Percentiles rank a stretch among this genome's conserved stretches.
phyloP scores from a whole-genome alignment of 1,140 invertebrate species.

The Leguminivora glycinivorella region DNA sequence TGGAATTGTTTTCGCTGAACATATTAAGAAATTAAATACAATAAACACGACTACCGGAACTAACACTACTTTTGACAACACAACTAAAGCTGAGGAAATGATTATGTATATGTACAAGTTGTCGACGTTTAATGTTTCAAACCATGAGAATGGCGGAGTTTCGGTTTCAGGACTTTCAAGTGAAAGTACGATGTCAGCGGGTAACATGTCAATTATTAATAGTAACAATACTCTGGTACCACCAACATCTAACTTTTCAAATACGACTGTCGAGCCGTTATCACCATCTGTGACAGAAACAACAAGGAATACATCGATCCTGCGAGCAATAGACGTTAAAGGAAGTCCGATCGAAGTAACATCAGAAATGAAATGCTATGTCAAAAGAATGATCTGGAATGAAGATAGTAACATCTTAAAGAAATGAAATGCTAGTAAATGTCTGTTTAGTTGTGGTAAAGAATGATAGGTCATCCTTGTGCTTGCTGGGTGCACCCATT shows the following conservation, averaged over 20 bases:
- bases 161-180: not conserved
- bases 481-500: too few species aligned
- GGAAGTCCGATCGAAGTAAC: constrained; percentile 64
- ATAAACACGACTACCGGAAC: constrained; percentile 35
- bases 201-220: not conserved
- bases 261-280: constrained; percentile 35
- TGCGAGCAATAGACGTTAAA: constrained; percentile 65
- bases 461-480: too few species aligned
- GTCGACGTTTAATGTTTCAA: constrained; percentile 31
- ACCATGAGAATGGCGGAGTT: not conserved
- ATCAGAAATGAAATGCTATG: constrained; percentile 65
- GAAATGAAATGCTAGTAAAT: too few species aligned
- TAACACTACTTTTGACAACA: constrained; percentile 49
- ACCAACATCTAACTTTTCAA: constrained; percentile 21
- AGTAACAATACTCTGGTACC: constrained; percentile 32
- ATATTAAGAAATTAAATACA: constrained; percentile 35
- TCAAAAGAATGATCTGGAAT: constrained; percentile 58
- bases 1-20: constrained; percentile 61
- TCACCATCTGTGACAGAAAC: constrained; percentile 51
- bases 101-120: constrained; percentile 50
- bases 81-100: constrained; percentile 33
- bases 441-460: too few species aligned
- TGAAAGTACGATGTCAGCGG: not conserved
- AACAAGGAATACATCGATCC: constrained; percentile 59
- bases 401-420: too few species aligned